These are phyloP conservation scores for Hycleus cichorii DNA, from an alignment of 1,140 invertebrate genomes.

Conservation along the genomic window DNA sequence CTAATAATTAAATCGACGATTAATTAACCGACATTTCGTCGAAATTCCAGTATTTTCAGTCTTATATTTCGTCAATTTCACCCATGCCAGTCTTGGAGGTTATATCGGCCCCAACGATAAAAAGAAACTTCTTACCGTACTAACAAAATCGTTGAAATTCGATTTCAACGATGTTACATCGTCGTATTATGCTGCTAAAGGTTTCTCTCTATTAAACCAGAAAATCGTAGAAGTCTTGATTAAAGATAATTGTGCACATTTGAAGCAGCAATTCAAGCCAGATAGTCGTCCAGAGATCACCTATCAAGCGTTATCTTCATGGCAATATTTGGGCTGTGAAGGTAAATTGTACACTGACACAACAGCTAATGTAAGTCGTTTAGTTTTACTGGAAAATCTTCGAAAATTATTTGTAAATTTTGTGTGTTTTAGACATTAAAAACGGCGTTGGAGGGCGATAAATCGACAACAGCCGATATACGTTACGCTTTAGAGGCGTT, in stretches of 20 bases:
- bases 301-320: conserved; percentile 30
- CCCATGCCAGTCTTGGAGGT: conserved; percentile 29
- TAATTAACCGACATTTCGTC: neutral
- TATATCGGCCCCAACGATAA: conserved; percentile 27
- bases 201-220: conserved; percentile 26
- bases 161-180: conserved; percentile 23
- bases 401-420: conserved; percentile 1
- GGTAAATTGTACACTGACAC: conserved; percentile 30
- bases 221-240: conserved; percentile 17
- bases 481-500: conserved; percentile 35
- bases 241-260: conserved; percentile 25
- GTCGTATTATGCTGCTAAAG: conserved; percentile 30
- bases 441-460: conserved; percentile 27
- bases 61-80: neutral
- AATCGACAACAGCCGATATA: conserved; percentile 28
- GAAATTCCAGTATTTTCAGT: neutral
- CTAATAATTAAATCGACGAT: neutral
- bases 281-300: conserved; percentile 22
- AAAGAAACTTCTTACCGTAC: conserved; percentile 27
- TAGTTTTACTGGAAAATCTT: neutral
- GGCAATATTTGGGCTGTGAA: conserved; percentile 27
- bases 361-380: conserved; percentile 29
- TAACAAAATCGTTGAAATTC: conserved; percentile 19
- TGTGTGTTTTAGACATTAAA: conserved; percentile 27
- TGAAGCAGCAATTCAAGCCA: conserved; percentile 23